Conservation (phyloP, 2,888 invertebrate genomes). For the Pachliopta kotzebuea region DNA sequence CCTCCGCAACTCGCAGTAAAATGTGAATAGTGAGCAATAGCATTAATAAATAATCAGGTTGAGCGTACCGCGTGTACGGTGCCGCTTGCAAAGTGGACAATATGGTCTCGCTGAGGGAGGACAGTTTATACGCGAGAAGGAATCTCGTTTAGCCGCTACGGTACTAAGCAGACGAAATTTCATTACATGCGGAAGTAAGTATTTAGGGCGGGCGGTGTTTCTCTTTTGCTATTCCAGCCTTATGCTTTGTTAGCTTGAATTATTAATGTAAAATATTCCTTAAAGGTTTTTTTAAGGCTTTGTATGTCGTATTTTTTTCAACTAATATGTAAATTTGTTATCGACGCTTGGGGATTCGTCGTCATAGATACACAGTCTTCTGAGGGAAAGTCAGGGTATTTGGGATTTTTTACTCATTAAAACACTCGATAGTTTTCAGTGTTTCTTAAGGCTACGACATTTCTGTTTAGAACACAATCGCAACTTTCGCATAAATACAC, state of each 20-base stretch:
- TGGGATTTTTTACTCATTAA: no score
- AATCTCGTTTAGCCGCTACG: conserved; percentile 1
- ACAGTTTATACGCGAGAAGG: conserved; percentile 20
- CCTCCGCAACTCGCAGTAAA: conserved; percentile 8
- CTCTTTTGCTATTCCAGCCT: not conserved
- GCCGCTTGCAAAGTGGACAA: conserved; percentile 25
- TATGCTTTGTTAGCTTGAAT: not conserved
- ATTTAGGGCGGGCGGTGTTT: conserved; percentile 1
- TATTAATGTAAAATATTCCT: no score
- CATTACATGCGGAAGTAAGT: conserved; percentile 16
- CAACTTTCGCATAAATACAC: no score
- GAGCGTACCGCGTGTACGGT: conserved; percentile 10
- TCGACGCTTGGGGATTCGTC: no score
- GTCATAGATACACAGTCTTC: no score
- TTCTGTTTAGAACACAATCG: no score
- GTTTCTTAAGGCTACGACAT: no score
- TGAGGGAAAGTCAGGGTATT: no score
- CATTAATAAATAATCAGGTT: conserved; percentile 24
- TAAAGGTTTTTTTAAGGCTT: no score
- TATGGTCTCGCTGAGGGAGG: conserved; percentile 16
- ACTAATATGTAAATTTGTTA: no score
- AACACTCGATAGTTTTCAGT: no score
- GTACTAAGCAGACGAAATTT: conserved; percentile 7
- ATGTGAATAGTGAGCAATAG: conserved; percentile 14
- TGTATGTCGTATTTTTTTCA: no score